phyloP scores from a whole-genome alignment of 2,797 vertebrate genomes.

The Uromys caudimaculatus region DNA sequence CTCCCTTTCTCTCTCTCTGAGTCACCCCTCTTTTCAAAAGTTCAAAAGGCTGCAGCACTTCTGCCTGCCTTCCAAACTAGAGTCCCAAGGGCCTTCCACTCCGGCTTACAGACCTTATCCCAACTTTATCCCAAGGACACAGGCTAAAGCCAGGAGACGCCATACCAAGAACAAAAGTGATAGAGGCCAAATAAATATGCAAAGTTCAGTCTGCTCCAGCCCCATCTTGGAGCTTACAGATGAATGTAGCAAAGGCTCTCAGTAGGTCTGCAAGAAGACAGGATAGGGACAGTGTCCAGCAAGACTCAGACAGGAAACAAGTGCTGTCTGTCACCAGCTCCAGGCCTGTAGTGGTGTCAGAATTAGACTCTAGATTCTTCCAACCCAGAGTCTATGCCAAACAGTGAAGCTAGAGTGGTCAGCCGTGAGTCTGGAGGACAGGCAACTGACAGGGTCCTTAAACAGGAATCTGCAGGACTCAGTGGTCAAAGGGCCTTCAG shows the following conservation, averaged over 20 bases:
- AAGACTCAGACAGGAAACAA: neutral
- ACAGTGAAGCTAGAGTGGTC: neutral
- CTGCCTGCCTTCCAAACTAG: neutral
- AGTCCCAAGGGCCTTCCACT: neutral
- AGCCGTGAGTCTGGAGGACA: neutral
- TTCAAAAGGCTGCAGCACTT: neutral
- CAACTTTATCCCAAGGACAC: neutral
- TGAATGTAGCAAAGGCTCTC: neutral
- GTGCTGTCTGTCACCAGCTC: neutral
- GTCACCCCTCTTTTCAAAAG: neutral
- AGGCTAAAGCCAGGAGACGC: neutral
- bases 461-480: neutral
- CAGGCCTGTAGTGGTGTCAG: neutral
- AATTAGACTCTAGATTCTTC: neutral
- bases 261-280: neutral
- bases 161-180: neutral
- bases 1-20: neutral
- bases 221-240: neutral
- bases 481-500: slow-evolving; percentile 50
- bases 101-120: neutral
- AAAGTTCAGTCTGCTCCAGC: neutral
- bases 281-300: neutral
- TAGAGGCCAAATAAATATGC: neutral
- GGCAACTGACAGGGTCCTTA: neutral
- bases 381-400: neutral